These are phyloP conservation scores for Ariopsis seemanni DNA, from an alignment of 2,113 vertebrate species.

Conservation along the genomic window DNA sequence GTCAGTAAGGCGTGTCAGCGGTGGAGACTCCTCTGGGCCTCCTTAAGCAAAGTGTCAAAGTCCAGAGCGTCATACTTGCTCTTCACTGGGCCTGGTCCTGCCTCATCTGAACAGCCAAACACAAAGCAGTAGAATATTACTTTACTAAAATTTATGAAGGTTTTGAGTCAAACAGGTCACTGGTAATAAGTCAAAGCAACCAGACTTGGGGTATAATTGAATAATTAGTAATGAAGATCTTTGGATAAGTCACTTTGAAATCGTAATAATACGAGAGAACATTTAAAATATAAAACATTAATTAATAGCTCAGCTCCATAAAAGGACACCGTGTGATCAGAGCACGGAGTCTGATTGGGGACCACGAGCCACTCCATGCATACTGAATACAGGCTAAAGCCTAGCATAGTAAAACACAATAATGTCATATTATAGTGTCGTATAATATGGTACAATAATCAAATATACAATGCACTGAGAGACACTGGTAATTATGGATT, in stretches of 20 bases:
- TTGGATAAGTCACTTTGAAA: background rate
- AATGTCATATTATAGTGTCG: background rate
- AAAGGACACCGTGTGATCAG: too few relatives aligned
- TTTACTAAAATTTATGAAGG: background rate
- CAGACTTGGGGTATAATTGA: background rate
- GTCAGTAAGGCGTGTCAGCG: slow-evolving; percentile 77
- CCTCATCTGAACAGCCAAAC: slow-evolving; percentile 75
- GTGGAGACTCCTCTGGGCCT: slow-evolving; percentile 96
- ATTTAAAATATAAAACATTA: background rate
- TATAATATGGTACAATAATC: background rate
- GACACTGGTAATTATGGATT: too few relatives aligned
- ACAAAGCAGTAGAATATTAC: background rate
- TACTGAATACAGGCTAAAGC: background rate
- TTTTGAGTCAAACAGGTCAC: background rate
- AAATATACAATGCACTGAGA: too few relatives aligned
- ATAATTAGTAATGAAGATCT: background rate
- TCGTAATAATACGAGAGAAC: background rate
- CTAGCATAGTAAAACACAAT: background rate
- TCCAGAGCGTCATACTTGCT: slow-evolving; percentile 98
- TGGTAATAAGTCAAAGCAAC: background rate
- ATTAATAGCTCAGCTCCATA: background rate
- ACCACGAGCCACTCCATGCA: too few relatives aligned
- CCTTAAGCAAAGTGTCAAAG: slow-evolving; percentile 98
- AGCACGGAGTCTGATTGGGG: too few relatives aligned
- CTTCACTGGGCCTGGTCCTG: slow-evolving; percentile 83